Base-by-base conservation (phyloP, 2,797 vertebrate genomes). In the Danio tinwini region DNA sequence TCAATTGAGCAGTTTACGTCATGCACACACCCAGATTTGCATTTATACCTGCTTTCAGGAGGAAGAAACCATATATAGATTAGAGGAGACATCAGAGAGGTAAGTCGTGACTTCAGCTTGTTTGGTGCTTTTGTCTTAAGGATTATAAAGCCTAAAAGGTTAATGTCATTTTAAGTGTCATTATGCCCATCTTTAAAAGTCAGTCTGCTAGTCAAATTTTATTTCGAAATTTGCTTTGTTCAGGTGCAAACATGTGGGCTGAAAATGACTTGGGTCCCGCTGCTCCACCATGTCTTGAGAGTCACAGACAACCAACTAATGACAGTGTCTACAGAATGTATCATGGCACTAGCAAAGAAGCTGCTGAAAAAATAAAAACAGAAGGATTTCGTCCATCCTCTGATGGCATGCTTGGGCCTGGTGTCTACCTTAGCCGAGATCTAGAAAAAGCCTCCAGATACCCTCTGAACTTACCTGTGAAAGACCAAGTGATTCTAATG, bases 401-500 rank as follows among this genome's bases (percentile, higher is more conserved):
- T 2, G 2, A 0, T 0, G 91, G 91, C 59, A 91, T 92, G 90
- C 83, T 93, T 0, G 93, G 92, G 2, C 74, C 0, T 0, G 92
- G 92, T 0, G 85, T 93, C 19, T 94, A 93, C 82, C 88, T 94
- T 45, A 93, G 91, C 73, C 83, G 91, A 16, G 90, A 93, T 84
- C 82, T 91, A 68, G 0, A 88, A 5, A 94, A 93, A 78, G 92
- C 91, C 0, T 88, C 80, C 2, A 82, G 82, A 0, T 93, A 94
- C 44, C 92, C 91, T 2, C 5, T 87, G 0, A 0, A 0, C 0
- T 5, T 80, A 1, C 59, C 12, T 1, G 84, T 81, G 0, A 0
- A 0, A 0, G 62, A 75, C 45, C 71, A 9, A 71, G 63, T 80
- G 4, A 61, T 82, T 47, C 5, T 89, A 37, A 82, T 56, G 39